Evolutionary conservation across 2,113 vertebrate genomes (phyloP).

Genomic region (Montifringilla adamsi): DNA sequence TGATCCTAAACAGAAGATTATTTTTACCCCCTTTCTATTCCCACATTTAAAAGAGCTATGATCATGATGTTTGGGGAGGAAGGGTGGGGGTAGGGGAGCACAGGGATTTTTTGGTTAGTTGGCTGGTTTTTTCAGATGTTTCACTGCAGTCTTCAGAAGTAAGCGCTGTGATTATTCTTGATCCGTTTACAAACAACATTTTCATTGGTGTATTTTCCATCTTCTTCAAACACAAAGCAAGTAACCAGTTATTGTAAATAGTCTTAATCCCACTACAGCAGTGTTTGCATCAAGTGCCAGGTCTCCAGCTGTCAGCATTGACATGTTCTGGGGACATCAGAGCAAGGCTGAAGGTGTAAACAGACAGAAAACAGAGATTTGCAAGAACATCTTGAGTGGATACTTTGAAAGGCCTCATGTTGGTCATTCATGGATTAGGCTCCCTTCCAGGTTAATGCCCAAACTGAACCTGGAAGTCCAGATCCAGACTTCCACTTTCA

Average conservation of each 20-base stretch:
- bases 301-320: not conserved
- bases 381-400: not conserved
- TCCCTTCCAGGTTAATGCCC: not conserved
- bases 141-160: not conserved
- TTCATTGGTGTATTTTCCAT: not conserved
- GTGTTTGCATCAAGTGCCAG: conserved; percentile 19
- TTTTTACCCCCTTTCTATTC: not conserved
- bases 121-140: not conserved
- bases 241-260: conserved; percentile 30
- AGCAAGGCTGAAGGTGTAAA: not conserved
- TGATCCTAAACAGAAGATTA: not conserved
- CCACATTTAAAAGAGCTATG: not conserved
- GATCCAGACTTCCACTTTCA: not conserved
- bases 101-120: too few relatives aligned
- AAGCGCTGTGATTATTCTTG: not conserved
- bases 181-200: not conserved
- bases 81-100: not conserved
- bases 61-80: too few relatives aligned
- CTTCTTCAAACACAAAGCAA: conserved; percentile 17
- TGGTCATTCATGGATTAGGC: not conserved
- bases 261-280: not conserved
- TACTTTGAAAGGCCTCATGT: not conserved
- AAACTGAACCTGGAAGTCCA: not conserved
- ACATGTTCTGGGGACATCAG: not conserved
- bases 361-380: conserved; percentile 8